Base-by-base conservation (phyloP, 2,888 invertebrate genomes). In the Mactromeris polynyma region DNA sequence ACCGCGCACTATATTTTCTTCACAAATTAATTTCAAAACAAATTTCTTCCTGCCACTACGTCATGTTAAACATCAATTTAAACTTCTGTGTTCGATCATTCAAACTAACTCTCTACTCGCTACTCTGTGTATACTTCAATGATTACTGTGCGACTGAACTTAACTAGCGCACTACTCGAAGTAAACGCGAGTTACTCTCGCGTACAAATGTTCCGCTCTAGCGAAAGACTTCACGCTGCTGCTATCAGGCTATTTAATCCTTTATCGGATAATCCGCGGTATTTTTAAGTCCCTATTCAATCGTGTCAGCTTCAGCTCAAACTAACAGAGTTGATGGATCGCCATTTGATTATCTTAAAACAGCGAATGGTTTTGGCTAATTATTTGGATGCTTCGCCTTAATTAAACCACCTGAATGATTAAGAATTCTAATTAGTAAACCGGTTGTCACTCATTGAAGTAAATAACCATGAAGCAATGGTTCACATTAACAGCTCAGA, bases 371-470 rank as follows among this genome's bases (percentile, higher is more conserved):
- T 36, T 36, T 17, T 14, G 26, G 73, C 36, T 73, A 79, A 77
- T 90, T 85, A 89, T 58, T 80, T 87, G 81, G 40, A 42, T 83
- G 36, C 85, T 89, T 81, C 64, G 87, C 85, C 73, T 73, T 79
- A 64, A 64, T 81, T 89, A 87, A 79, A 81, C 42, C 91, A 91
- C 87, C 83, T 86, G 89, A 87, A 31, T 83, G 85, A 31, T 81
- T 83, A 64, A 36, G 40, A 54, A 89, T 89, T 83, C 54, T 80
- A 31, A 31, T 79, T 83, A 46, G 77, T 33, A 42, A 77, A 83
- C 87, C 82, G 58, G 33, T 79, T 89, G 91, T 91, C 91, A 91
- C 51, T 91, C 85, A 87, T 79, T 79, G 77, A 64, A 54, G 42
- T 82, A 89, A 82, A 83, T 83, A 36, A 64, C 81, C 46, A 33